These are phyloP conservation scores for Chironex yamaguchii DNA, from an alignment of 30 jellyfish, hydroid and myxozoan species.

Conservation along the genomic window DNA sequence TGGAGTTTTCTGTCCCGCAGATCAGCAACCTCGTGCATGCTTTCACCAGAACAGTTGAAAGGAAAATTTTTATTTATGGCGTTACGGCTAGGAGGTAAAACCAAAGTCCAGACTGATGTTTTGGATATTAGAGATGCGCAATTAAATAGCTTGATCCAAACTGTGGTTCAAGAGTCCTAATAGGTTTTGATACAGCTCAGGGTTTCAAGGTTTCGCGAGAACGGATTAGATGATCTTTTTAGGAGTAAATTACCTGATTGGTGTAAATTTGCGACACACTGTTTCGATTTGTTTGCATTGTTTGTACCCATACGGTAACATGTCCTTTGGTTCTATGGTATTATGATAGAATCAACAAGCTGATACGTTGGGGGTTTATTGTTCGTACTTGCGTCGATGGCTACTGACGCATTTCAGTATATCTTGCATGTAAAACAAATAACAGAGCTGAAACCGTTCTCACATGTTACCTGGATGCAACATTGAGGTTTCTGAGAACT, in stretches of 20 bases:
- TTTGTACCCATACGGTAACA: neutral
- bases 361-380: constrained; percentile 37
- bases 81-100: neutral
- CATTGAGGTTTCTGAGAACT: no score
- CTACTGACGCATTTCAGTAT: constrained; percentile 4
- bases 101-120: neutral
- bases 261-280: neutral
- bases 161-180: constrained; percentile 2
- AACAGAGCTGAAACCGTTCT: constrained; percentile 36
- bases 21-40: neutral
- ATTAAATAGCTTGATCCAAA: neutral
- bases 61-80: neutral
- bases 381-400: constrained; percentile 5
- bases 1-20: neutral
- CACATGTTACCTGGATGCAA: constrained; percentile 10
- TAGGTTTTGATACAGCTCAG: neutral
- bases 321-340: constrained; percentile 7
- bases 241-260: neutral
- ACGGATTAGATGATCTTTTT: neutral
- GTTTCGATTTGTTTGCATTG: no score
- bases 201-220: neutral
- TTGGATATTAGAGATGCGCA: neutral
- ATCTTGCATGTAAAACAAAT: constrained; percentile 2
- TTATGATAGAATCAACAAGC: constrained; percentile 31
- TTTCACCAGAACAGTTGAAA: neutral